Evolutionary conservation across 2,888 invertebrate genomes (phyloP).

Genomic region (Euclidia mi): DNA sequence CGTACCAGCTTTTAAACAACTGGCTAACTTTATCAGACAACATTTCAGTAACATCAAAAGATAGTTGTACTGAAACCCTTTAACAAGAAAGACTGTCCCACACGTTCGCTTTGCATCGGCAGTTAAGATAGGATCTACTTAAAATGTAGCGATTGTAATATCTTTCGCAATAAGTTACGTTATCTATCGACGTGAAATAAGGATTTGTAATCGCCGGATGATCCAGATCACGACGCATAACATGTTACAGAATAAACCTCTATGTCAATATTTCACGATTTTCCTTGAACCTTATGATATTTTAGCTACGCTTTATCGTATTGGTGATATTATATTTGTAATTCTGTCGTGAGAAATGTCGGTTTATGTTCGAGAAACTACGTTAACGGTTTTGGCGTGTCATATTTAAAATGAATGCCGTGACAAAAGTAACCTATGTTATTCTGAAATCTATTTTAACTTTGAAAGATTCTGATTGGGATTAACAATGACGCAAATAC

Average conservation of each 20-base stretch:
- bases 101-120: constrained; percentile 73
- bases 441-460: too few relatives aligned
- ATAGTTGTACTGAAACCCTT: constrained; percentile 71
- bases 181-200: constrained; percentile 68
- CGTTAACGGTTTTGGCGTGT: too few relatives aligned
- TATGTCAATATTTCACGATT: constrained; percentile 37
- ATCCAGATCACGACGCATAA: constrained; percentile 69
- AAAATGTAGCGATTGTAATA: constrained; percentile 73
- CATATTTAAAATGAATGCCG: too few relatives aligned
- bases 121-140: constrained; percentile 75
- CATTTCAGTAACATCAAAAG: constrained; percentile 70
- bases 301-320: constrained; percentile 13
- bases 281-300: constrained; percentile 34
- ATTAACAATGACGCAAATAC: too few relatives aligned
- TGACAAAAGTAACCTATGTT: too few relatives aligned
- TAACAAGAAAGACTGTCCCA: constrained; percentile 79
- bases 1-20: constrained; percentile 41
- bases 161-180: constrained; percentile 61
- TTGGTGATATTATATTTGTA: constrained; percentile 1
- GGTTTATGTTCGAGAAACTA: too few relatives aligned
- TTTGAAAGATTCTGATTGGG: too few relatives aligned
- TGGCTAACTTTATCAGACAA: constrained; percentile 56
- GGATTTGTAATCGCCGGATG: constrained; percentile 73
- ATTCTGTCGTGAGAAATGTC: neutral
- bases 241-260: constrained; percentile 43